Evolutionary conservation across 2,888 invertebrate genomes (phyloP).

Genomic region (Drosophila nr. fundita): DNA sequence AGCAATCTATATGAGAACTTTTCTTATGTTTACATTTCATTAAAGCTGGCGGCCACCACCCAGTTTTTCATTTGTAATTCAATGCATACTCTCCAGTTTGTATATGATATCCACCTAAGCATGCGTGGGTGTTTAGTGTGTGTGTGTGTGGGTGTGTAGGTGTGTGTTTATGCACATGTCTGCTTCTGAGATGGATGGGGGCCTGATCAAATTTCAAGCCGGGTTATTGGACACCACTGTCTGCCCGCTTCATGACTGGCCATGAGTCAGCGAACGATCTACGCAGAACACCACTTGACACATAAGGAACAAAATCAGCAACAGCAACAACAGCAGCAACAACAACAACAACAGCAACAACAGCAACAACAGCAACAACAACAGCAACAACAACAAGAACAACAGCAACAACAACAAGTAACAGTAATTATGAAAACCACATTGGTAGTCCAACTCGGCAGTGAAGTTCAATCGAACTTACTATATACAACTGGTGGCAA

Average conservation of each 20-base stretch:
- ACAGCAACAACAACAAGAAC: not conserved
- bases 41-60: not conserved
- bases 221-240: conserved; percentile 43
- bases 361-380: not conserved
- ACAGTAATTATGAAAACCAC: not conserved
- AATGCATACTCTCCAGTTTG: conserved; percentile 17
- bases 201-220: conserved; percentile 35
- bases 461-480: conserved; percentile 51
- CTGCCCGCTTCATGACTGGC: conserved; percentile 7
- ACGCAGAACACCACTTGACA: conserved; percentile 41
- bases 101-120: conserved; percentile 7
- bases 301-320: not conserved
- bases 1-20: not conserved
- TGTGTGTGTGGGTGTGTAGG: not conserved
- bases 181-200: not conserved
- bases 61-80: not conserved
- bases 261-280: conserved; percentile 55
- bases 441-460: conserved; percentile 44
- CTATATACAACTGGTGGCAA: not conserved
- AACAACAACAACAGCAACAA: not conserved
- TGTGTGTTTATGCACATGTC: not conserved
- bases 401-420: not conserved
- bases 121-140: conserved; percentile 22
- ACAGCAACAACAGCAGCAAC: not conserved
- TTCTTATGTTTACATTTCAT: not conserved